These are phyloP conservation scores for Lucifuga dentata DNA, from an alignment of 2,113 vertebrate genomes.

Conservation along the genomic window DNA sequence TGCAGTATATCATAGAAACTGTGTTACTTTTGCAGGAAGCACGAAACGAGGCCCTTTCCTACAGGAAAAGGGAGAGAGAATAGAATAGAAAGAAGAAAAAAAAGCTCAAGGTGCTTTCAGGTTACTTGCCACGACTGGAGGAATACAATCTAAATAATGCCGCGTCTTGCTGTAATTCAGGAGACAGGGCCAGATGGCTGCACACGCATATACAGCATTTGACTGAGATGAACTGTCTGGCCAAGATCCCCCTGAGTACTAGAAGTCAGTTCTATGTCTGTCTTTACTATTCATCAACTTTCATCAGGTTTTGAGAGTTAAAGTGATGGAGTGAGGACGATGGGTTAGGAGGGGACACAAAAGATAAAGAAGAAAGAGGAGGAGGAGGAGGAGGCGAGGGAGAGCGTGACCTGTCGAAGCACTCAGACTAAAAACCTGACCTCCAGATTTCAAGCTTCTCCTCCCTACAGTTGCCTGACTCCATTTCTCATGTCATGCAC, in stretches of 20 bases:
- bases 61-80: conserved; percentile 28
- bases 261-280: conserved; percentile 15
- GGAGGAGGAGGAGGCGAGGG: not conserved
- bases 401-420: conserved; percentile 48
- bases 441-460: conserved; percentile 56
- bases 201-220: conserved; percentile 7
- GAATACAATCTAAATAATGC: conserved; percentile 42
- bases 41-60: conserved; percentile 55
- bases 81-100: not conserved
- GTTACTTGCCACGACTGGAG: conserved; percentile 39
- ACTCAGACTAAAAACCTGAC: conserved; percentile 57
- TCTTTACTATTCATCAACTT: conserved; percentile 47
- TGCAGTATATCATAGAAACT: conserved; percentile 42
- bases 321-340: conserved; percentile 21
- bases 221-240: conserved; percentile 53
- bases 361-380: conserved; percentile 17
- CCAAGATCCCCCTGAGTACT: conserved; percentile 24
- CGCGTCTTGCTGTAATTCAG: conserved; percentile 8
- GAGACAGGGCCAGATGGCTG: conserved; percentile 48
- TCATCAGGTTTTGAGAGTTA: conserved; percentile 41
- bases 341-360: conserved; percentile 23
- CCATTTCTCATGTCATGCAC: conserved; percentile 73
- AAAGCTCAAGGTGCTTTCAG: conserved; percentile 58
- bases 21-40: conserved; percentile 61
- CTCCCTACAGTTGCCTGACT: conserved; percentile 62